Base-by-base conservation (phyloP, 2,113 vertebrate species). In the Nycticryphes semicollaris region DNA sequence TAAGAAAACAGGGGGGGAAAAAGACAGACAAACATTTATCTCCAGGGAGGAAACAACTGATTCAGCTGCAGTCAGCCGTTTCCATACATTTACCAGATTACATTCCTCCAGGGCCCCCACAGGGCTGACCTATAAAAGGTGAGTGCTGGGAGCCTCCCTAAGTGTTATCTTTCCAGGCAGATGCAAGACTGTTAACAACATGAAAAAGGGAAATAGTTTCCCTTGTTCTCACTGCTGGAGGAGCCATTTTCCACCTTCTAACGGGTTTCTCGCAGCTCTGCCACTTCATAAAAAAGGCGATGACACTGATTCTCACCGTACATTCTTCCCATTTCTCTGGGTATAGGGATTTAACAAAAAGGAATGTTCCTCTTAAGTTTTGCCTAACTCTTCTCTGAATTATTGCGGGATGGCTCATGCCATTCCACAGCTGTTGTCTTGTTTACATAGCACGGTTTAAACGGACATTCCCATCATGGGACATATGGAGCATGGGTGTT, bases 381-480 rank as follows among this genome's bases (percentile, higher is more conserved):
- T 96, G 87, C 78, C 83, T 93, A 89, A 66, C 74, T 82, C 56
- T 91, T 48, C 84, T 94, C 87, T 68, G 91, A 94, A 91, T 93
- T 94, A 79, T 90, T 78, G 51, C 2, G 41, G 77, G 92, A 69
- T 0, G 2, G 67, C 80, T 96, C 84, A 95, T 96, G 78, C 89
- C 87, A 74, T 87, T 94, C 92, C 82, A 93, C 97, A 98, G 97
- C 98, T 98, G 97, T 94, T 97, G 95, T 95, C 96, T 95, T 97
- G 97, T 97, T 97, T 97, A 98, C 96, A 95, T 89, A 97, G 95
- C 96, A 90, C n/a, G 53, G 66, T 97, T 95, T 97, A 96, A 96
- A 96, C 86, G 90, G 75, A 96, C 94, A 68, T 96, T 85, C 33
- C 93, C 88, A 24, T 92, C 64, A 35, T 4, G 74, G 87, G 90